phyloP scores from a whole-genome alignment of 2,888 invertebrate genomes.

The Apamea anceps region DNA sequence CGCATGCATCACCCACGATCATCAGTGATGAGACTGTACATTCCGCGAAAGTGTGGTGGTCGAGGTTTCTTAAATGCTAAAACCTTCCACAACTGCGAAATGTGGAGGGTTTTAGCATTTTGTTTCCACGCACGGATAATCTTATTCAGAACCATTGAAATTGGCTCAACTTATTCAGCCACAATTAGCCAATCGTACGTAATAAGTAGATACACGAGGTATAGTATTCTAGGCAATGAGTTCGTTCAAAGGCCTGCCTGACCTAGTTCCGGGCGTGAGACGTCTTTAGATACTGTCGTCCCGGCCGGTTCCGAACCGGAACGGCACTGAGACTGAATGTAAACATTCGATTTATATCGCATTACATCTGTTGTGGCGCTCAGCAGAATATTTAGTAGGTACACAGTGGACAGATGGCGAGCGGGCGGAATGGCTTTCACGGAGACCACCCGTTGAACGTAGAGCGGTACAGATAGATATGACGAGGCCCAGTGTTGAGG shows the following conservation, averaged over 20 bases:
- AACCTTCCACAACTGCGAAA: no score
- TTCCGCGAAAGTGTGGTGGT: no score
- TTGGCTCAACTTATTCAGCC: conserved; percentile 10
- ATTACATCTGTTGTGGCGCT: conserved; percentile 38
- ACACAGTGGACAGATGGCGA: conserved; percentile 45
- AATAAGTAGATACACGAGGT: conserved; percentile 3
- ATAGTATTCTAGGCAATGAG: conserved; percentile 38
- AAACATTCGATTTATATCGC: conserved; percentile 60
- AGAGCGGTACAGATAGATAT: background rate
- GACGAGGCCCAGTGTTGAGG: conserved; percentile 11
- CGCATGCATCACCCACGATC: background rate
- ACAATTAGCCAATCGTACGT: conserved; percentile 35
- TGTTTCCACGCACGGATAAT: conserved; percentile 5
- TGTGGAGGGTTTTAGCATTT: background rate
- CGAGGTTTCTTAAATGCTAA: no score
- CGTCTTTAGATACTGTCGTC: conserved; percentile 55
- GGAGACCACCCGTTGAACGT: conserved; percentile 38
- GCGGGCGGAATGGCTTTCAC: conserved; percentile 30
- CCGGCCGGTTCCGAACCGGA: conserved; percentile 47
- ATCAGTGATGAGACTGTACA: no score
- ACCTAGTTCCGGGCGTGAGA: conserved; percentile 59
- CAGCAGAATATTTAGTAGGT: conserved; percentile 53
- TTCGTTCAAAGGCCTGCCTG: conserved; percentile 60
- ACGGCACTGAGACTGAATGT: conserved; percentile 50
- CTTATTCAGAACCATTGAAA: conserved; percentile 20